phyloP scores from a whole-genome alignment of 2,113 vertebrate genomes.

The Cheirogaleus medius region DNA sequence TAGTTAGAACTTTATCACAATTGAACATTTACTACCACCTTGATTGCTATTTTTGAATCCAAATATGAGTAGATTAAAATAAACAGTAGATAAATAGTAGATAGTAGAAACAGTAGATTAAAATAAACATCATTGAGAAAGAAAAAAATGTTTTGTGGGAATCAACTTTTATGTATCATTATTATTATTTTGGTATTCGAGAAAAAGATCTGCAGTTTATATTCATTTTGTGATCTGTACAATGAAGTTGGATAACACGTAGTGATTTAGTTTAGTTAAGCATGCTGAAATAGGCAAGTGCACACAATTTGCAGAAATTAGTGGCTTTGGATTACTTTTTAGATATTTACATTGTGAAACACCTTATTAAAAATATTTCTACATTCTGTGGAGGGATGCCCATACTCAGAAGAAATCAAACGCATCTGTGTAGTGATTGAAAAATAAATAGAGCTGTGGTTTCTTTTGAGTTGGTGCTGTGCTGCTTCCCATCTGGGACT shows the following conservation, averaged over 20 bases:
- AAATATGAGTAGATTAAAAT: background rate
- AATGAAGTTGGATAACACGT: background rate
- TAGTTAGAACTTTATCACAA: background rate
- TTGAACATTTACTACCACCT: background rate
- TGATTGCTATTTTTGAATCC: background rate
- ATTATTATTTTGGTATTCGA: background rate
- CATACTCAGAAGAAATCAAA: slow-evolving; percentile 54
- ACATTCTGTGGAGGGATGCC: background rate
- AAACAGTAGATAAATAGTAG: background rate
- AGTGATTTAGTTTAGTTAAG: background rate
- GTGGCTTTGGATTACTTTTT: slow-evolving; percentile 13
- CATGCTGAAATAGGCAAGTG: background rate
- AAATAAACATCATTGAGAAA: background rate
- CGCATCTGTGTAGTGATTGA: slow-evolving; percentile 52
- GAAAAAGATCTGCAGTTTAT: background rate
- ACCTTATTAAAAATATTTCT: slow-evolving; percentile 52
- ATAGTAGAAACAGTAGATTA: too few relatives aligned
- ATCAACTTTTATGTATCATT: background rate
- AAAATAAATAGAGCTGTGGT: slow-evolving; percentile 54
- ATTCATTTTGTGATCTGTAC: background rate
- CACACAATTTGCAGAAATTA: slow-evolving; percentile 25
- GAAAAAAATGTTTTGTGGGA: background rate
- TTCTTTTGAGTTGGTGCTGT: slow-evolving; percentile 48
- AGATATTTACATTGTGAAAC: background rate
- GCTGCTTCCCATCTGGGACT: slow-evolving; percentile 53